Evolutionary conservation across 2,888 invertebrate species (phyloP).

Genomic region (Trissoscelio sp.): DNA sequence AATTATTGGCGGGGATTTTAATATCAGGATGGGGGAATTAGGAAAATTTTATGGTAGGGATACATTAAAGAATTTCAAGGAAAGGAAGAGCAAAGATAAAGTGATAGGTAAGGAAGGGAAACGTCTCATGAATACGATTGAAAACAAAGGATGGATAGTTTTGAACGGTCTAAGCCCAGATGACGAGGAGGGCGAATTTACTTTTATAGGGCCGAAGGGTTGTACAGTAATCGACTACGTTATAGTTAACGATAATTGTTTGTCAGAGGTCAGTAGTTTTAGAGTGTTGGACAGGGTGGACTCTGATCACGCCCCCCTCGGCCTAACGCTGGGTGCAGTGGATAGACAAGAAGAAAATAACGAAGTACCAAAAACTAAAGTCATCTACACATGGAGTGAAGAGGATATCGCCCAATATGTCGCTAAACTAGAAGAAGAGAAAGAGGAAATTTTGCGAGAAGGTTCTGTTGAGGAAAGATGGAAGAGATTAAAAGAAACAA

Average conservation of each 20-base stretch:
- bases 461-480: background rate
- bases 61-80: background rate
- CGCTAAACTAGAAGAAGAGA: background rate
- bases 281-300: slow-evolving; percentile 47
- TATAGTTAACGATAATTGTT: slow-evolving; percentile 28
- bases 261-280: slow-evolving; percentile 18
- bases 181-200: slow-evolving; percentile 62
- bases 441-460: background rate
- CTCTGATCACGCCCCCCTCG: slow-evolving; percentile 58
- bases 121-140: slow-evolving; percentile 28
- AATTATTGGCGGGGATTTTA: background rate
- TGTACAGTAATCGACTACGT: slow-evolving; percentile 65
- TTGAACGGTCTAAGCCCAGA: slow-evolving; percentile 44
- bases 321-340: background rate
- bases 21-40: background rate
- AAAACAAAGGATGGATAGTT: slow-evolving; percentile 49
- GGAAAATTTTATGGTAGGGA: background rate
- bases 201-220: slow-evolving; percentile 52
- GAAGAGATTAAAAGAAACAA: slow-evolving; percentile 1
- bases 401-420: slow-evolving; percentile 17
- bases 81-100: background rate
- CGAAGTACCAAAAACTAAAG: too few relatives aligned
- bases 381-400: slow-evolving; percentile 14
- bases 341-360: background rate
- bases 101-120: slow-evolving; percentile 13